Evolutionary conservation across 2,888 invertebrate species (phyloP).

Genomic region (Dolichomitus sp.): DNA sequence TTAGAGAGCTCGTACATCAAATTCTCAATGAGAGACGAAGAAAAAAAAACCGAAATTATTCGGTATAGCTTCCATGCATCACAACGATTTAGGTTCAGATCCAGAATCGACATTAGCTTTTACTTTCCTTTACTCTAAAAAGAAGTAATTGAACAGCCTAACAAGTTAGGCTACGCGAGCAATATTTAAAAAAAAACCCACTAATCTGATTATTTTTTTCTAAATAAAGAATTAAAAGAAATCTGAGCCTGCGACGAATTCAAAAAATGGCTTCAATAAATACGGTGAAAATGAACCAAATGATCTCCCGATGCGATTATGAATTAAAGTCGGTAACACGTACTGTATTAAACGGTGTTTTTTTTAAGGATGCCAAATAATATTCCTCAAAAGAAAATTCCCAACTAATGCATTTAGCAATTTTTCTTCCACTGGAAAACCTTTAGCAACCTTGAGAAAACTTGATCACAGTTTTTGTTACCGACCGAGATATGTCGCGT

Average conservation of each 20-base stretch:
- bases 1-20: constrained; percentile 14
- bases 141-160: neutral
- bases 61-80: constrained; percentile 16
- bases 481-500: neutral
- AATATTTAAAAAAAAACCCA: neutral
- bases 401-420: neutral
- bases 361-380: too few relatives aligned
- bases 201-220: neutral
- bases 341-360: too few relatives aligned
- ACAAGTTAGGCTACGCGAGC: neutral
- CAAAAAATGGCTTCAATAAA: constrained; percentile 29
- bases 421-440: neutral
- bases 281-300: constrained; percentile 23
- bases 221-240: neutral
- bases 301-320: constrained; percentile 20
- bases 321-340: neutral
- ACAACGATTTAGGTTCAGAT: neutral
- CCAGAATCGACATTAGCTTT: neutral
- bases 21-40: constrained; percentile 18
- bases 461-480: neutral
- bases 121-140: neutral
- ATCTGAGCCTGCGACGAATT: neutral
- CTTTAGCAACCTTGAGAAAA: constrained; percentile 7
- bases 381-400: too few relatives aligned
- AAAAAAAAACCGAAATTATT: constrained; percentile 9